Evolutionary conservation across 2,113 vertebrate genomes (phyloP).

Genomic region (Oenanthe melanoleuca): DNA sequence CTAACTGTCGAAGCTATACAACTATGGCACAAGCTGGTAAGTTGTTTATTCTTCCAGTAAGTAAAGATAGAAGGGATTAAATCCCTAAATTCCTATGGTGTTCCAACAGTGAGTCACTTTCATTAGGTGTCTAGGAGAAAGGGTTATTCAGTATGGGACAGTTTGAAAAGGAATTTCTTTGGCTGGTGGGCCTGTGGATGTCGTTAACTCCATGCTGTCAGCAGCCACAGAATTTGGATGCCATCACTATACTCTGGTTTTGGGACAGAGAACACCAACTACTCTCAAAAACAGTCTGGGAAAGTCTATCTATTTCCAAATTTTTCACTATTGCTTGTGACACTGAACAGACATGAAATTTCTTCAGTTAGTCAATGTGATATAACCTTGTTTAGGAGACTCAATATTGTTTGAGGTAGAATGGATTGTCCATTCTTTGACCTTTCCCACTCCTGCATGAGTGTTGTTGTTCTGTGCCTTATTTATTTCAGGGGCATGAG

Average conservation of each 20-base stretch:
- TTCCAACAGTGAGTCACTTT: not conserved
- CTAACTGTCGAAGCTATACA: not conserved
- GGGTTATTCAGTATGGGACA: not conserved
- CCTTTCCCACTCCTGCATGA: not conserved
- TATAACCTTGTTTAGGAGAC: not conserved
- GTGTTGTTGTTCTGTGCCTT: not conserved
- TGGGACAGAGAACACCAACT: not conserved
- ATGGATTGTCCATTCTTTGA: not conserved
- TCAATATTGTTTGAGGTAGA: not conserved
- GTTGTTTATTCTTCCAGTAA: not conserved
- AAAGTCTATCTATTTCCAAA: not conserved
- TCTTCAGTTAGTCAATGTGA: fast-evolving
- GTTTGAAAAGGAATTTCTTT: not conserved
- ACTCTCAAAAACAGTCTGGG: not conserved
- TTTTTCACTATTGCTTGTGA: not conserved
- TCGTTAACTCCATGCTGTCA: not conserved
- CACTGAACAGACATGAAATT: not conserved
- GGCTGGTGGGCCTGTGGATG: not conserved
- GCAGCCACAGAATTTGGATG: not conserved
- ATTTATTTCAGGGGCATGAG: fast-evolving
- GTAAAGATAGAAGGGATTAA: not conserved
- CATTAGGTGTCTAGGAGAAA: not conserved
- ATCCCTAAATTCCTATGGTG: not conserved
- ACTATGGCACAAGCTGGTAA: not conserved
- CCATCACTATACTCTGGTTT: not conserved